Evolutionary conservation across 1,140 invertebrate genomes (phyloP).

Genomic region (Wasmannia auropunctata): DNA sequence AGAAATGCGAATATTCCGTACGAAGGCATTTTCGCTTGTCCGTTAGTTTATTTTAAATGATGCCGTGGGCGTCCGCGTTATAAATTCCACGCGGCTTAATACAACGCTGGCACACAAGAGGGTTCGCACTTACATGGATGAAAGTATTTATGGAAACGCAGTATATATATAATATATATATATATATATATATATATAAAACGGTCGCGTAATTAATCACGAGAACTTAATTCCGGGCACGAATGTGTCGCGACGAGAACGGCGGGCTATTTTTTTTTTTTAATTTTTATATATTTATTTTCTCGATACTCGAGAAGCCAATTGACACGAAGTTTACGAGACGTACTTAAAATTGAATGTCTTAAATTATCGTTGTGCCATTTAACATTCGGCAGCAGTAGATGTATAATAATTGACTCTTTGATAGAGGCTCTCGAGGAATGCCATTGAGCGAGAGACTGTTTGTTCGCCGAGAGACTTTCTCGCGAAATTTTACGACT

Average conservation of each 20-base stretch:
- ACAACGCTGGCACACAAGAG: slow-evolving; percentile 49
- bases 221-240: slow-evolving; percentile 41
- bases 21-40: slow-evolving; percentile 41
- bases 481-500: slow-evolving; percentile 54
- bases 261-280: neutral
- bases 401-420: slow-evolving; percentile 38
- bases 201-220: slow-evolving; percentile 48
- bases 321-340: neutral
- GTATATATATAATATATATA: neutral
- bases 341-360: neutral
- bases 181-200: slow-evolving; percentile 15
- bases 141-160: slow-evolving; percentile 58
- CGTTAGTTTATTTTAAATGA: slow-evolving; percentile 57
- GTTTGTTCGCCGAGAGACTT: slow-evolving; percentile 18
- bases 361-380: neutral
- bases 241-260: neutral
- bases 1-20: slow-evolving; percentile 29
- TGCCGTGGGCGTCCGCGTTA: slow-evolving; percentile 52
- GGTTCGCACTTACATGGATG: slow-evolving; percentile 55
- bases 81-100: slow-evolving; percentile 59
- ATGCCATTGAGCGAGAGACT: slow-evolving; percentile 2
- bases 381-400: neutral
- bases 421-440: neutral
- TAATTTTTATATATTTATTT: too few species aligned
- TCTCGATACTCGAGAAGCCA: neutral